Percentiles rank a stretch among this genome's conserved stretches.
These are phyloP conservation scores for Megaustenia siamemsis DNA, from an alignment of 2,888 invertebrate species.

Conservation along the genomic window DNA sequence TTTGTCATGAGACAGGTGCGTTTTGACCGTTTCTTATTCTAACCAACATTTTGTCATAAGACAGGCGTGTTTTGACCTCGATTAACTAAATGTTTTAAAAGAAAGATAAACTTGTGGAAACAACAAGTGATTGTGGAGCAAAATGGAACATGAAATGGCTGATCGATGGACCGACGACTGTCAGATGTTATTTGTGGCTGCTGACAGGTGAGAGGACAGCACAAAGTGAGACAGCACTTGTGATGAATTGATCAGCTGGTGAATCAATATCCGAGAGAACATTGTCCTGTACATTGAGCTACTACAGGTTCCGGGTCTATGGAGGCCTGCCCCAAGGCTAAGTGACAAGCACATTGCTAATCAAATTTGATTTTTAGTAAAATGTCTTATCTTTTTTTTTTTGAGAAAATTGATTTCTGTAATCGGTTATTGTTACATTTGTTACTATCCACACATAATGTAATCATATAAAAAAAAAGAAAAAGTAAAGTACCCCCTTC, in stretches of 20 bases:
- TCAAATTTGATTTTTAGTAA: neutral
- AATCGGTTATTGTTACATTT: neutral
- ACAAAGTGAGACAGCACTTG: constrained; percentile 3
- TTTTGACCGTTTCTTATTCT: no score
- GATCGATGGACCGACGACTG: neutral
- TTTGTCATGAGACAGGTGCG: no score
- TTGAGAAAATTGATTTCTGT: neutral
- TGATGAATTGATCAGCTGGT: constrained; percentile 22
- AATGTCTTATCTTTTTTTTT: neutral
- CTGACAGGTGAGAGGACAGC: neutral
- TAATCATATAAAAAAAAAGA: no score
- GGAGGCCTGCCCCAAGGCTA: no score
- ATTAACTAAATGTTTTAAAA: no score
- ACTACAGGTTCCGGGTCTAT: no score
- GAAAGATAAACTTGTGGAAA: neutral
- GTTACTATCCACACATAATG: neutral
- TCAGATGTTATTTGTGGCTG: constrained; percentile 13
- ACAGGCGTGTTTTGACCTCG: no score
- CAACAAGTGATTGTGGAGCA: neutral
- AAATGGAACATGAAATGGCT: neutral
- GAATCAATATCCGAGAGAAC: constrained; percentile 15
- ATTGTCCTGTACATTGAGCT: neutral
- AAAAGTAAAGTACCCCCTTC: no score
- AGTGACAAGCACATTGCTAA: neutral
- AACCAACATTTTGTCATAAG: no score